Conservation (phyloP, 1,140 invertebrate genomes). For the Meteorus sp. region DNA sequence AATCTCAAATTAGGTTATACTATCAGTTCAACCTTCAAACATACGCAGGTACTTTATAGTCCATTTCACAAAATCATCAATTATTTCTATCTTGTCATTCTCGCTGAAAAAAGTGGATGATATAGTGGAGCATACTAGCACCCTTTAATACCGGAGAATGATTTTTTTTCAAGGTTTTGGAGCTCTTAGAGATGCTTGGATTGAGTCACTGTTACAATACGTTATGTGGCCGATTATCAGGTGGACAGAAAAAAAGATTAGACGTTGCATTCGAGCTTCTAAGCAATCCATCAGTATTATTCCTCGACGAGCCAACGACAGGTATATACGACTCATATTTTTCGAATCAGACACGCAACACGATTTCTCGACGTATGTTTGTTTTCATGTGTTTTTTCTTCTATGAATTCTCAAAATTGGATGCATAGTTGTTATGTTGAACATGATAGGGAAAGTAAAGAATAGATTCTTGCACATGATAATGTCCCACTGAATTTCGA, state of each 20-base stretch:
- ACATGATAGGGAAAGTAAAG: too few species aligned
- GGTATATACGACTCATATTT: constrained; percentile 49
- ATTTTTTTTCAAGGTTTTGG: constrained; percentile 50
- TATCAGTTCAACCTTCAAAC: constrained; percentile 54
- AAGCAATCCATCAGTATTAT: constrained; percentile 77
- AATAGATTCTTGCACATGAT: too few species aligned
- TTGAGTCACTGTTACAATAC: constrained; percentile 64
- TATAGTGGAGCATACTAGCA: too few species aligned
- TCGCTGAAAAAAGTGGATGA: too few species aligned
- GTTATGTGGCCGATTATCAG: constrained; percentile 65
- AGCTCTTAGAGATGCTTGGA: constrained; percentile 66
- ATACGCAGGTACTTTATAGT: constrained; percentile 52
- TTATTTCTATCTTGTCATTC: too few species aligned
- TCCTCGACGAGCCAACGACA: constrained; percentile 77
- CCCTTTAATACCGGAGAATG: background rate
- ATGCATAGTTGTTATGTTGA: too few species aligned
- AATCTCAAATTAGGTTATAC: constrained; percentile 77
- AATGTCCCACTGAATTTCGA: too few species aligned
- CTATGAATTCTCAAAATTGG: too few species aligned
- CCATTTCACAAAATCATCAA: too few species aligned
- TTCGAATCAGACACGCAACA: background rate
- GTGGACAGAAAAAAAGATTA: constrained; percentile 74
- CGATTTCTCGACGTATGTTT: too few species aligned
- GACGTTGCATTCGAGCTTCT: constrained; percentile 69
- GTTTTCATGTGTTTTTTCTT: too few species aligned